These are phyloP conservation scores for Conus ventricosus DNA, from an alignment of 1,140 invertebrate species.

Conservation along the genomic window DNA sequence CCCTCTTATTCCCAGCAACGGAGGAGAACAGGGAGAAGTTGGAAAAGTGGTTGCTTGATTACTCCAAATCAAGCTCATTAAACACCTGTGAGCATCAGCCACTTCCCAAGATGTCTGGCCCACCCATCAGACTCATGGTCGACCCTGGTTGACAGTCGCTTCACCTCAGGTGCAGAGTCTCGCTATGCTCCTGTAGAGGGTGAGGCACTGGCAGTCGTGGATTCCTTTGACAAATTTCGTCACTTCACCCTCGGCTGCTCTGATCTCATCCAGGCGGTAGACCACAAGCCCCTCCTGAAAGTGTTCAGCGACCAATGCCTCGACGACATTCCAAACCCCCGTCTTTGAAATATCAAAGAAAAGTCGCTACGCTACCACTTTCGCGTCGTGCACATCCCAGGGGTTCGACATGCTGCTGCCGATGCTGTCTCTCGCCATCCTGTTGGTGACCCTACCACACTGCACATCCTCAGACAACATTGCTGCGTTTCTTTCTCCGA, in stretches of 20 bases:
- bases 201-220: constrained; percentile 53
- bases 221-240: constrained; percentile 49
- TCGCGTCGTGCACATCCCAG: neutral
- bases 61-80: constrained; percentile 51
- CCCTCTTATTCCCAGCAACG: constrained; percentile 39
- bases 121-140: constrained; percentile 44
- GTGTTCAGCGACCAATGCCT: constrained; percentile 45
- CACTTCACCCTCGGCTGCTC: constrained; percentile 51
- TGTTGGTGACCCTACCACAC: neutral
- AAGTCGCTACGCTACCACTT: constrained; percentile 25
- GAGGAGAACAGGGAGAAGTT: constrained; percentile 36
- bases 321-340: constrained; percentile 39
- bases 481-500: too few species aligned
- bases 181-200: constrained; percentile 51
- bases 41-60: constrained; percentile 34
- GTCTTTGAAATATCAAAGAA: constrained; percentile 48
- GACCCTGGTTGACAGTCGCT: constrained; percentile 50
- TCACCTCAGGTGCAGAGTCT: constrained; percentile 52
- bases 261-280: constrained; percentile 48
- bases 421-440: neutral
- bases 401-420: neutral
- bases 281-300: constrained; percentile 54
- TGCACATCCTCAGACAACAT: neutral
- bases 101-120: constrained; percentile 14
- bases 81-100: constrained; percentile 53